Conservation (phyloP, 2,797 vertebrate genomes). For the Phoxinus dragarum region DNA sequence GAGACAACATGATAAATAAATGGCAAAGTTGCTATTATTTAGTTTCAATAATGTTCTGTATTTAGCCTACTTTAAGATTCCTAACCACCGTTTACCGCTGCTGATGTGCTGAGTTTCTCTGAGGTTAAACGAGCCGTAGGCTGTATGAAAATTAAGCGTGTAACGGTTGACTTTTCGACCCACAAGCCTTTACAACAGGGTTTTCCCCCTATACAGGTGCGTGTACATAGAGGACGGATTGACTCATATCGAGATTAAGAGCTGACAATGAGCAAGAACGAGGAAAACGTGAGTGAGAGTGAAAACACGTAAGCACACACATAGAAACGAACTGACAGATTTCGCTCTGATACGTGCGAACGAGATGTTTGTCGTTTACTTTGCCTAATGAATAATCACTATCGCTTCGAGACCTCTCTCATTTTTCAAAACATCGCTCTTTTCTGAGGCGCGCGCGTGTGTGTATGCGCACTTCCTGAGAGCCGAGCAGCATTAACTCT, state of each 20-base stretch:
- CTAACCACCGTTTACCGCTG: not conserved
- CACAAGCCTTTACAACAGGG: conserved; percentile 25
- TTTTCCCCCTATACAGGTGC: conserved; percentile 34
- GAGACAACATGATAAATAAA: not conserved
- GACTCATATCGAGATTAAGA: conserved; percentile 38
- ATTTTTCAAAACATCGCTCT: conserved; percentile 40
- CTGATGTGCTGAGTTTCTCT: not conserved
- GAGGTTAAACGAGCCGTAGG: not conserved
- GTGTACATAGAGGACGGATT: not conserved
- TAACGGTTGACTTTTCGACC: conserved; percentile 23
- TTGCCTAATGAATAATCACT: conserved; percentile 51
- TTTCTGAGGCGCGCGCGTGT: not conserved
- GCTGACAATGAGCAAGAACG: conserved; percentile 11
- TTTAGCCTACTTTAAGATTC: not conserved
- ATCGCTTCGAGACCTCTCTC: conserved; percentile 8
- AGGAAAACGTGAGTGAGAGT: conserved; percentile 43
- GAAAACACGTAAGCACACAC: not conserved
- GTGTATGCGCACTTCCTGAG: conserved; percentile 23
- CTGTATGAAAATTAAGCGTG: conserved; percentile 15
- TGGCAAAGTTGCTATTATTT: not conserved
- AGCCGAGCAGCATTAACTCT: conserved; percentile 39
- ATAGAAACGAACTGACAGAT: not conserved
- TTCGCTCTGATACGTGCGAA: not conserved
- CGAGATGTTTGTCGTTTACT: conserved; percentile 30
- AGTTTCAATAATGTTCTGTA: not conserved